Conservation (phyloP, 2,888 invertebrate genomes). For the Drosophila anomelani region DNA sequence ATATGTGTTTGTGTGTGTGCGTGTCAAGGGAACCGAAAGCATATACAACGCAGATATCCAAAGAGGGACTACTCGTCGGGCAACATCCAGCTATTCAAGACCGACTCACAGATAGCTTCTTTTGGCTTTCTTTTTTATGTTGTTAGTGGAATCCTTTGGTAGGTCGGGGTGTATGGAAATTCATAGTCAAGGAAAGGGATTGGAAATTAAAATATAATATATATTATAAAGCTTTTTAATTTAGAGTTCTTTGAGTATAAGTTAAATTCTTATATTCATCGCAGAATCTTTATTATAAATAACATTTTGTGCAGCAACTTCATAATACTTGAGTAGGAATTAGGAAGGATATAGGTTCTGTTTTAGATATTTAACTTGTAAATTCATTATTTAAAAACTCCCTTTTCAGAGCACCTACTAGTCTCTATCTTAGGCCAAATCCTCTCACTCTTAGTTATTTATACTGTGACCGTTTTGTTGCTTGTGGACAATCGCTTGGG, state of each 20-base stretch:
- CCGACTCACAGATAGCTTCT: conserved; percentile 25
- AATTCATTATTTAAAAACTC: too few species aligned
- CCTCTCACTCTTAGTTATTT: conserved; percentile 25
- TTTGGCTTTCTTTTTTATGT: conserved; percentile 24
- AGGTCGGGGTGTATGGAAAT: background rate
- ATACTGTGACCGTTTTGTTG: conserved; percentile 32
- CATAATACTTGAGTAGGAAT: too few species aligned
- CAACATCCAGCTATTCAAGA: conserved; percentile 15
- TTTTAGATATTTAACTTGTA: too few species aligned
- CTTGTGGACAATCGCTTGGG: conserved; percentile 9
- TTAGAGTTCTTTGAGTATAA: too few species aligned
- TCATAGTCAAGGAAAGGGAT: background rate
- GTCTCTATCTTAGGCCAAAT: background rate
- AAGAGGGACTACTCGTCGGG: conserved; percentile 9
- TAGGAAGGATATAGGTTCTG: too few species aligned
- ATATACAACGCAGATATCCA: conserved; percentile 14
- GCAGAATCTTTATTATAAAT: too few species aligned
- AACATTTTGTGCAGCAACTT: too few species aligned
- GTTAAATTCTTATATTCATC: too few species aligned
- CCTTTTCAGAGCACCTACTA: background rate
- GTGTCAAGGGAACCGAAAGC: conserved; percentile 26
- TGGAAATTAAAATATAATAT: too few species aligned
- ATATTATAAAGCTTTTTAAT: too few species aligned
- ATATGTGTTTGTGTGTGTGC: conserved; percentile 23
- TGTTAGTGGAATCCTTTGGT: background rate